phyloP scores from a whole-genome alignment of 2,888 invertebrate genomes.

The Eurois occulta region DNA sequence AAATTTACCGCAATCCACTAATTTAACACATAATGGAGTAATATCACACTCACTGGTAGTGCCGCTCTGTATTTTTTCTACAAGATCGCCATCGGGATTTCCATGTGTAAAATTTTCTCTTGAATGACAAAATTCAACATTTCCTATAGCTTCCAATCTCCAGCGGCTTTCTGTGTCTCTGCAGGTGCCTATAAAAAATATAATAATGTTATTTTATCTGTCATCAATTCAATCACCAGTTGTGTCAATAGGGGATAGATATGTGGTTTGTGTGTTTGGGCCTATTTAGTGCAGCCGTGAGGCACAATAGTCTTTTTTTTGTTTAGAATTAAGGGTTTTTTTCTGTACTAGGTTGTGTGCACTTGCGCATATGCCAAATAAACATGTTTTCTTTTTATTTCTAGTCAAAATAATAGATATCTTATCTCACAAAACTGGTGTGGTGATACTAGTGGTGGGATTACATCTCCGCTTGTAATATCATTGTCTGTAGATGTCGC shows the following conservation, averaged over 20 bases:
- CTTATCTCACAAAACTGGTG: no score
- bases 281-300: not conserved
- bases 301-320: not conserved
- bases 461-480: no score
- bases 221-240: not conserved
- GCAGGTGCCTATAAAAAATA: conserved; percentile 6
- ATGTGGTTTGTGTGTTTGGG: not conserved
- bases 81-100: conserved; percentile 3
- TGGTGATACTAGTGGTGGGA: no score
- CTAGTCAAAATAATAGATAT: not conserved
- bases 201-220: not conserved
- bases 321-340: no score
- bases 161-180: conserved; percentile 17
- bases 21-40: conserved; percentile 43
- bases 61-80: not conserved
- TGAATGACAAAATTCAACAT: not conserved
- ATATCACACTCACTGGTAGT: conserved; percentile 28
- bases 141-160: conserved; percentile 24
- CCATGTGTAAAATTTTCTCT: not conserved
- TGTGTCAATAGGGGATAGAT: not conserved
- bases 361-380: not conserved
- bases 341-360: not conserved
- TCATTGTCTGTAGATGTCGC: no score
- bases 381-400: not conserved
- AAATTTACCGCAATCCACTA: conserved; percentile 63